Conservation (phyloP, 1,140 invertebrate species). For the Chymomyza costata region DNA sequence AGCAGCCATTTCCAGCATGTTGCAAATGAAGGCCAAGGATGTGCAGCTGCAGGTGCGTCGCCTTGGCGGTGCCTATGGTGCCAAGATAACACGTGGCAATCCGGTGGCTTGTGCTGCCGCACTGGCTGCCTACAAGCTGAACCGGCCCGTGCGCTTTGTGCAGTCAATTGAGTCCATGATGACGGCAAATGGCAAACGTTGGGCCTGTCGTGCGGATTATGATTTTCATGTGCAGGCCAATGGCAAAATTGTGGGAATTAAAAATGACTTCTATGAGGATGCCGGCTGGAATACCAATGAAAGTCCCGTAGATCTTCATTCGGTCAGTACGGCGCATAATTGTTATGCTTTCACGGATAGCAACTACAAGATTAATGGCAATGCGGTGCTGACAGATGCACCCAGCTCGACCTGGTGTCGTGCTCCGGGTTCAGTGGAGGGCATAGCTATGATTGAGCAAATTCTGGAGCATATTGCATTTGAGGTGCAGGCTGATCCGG, state of each 20-base stretch:
- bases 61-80: slow-evolving; percentile 84
- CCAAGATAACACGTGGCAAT: slow-evolving; percentile 79
- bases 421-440: slow-evolving; percentile 82
- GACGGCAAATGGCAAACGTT: slow-evolving; percentile 80
- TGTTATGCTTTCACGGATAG: slow-evolving; percentile 77
- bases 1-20: slow-evolving; percentile 78
- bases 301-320: slow-evolving; percentile 65
- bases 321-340: slow-evolving; percentile 76
- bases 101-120: slow-evolving; percentile 80
- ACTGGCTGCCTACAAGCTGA: slow-evolving; percentile 79
- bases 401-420: slow-evolving; percentile 80
- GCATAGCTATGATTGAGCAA: slow-evolving; percentile 82
- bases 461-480: slow-evolving; percentile 89
- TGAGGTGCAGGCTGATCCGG: slow-evolving; percentile 80
- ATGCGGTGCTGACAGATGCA: slow-evolving; percentile 80
- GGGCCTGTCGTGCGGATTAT: slow-evolving; percentile 76
- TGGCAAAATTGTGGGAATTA: slow-evolving; percentile 83
- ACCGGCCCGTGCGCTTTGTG: slow-evolving; percentile 80
- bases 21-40: slow-evolving; percentile 76
- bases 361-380: slow-evolving; percentile 78
- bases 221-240: slow-evolving; percentile 79
- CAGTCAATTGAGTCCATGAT: slow-evolving; percentile 82
- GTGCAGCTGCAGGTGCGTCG: slow-evolving; percentile 80
- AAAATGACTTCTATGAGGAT: slow-evolving; percentile 80
- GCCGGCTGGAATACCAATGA: slow-evolving; percentile 80